A percentile compares a stretch with the other conserved stretches of the same genome.
Evolutionary conservation across 1,140 invertebrate genomes (phyloP).

Genomic region (Atopsyche davidsoni): DNA sequence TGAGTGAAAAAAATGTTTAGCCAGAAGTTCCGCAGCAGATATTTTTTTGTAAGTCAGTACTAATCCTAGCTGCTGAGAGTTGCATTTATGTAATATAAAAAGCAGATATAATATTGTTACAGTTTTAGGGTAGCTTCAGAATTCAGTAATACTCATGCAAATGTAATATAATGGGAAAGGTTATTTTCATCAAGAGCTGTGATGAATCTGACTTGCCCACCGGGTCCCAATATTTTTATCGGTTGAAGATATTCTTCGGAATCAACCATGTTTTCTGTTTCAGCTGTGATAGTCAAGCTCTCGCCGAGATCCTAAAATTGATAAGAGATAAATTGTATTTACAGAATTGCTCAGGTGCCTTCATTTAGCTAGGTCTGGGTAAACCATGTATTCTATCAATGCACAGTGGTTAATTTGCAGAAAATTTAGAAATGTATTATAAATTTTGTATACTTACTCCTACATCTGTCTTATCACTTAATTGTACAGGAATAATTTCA

Average conservation of each 20-base stretch:
- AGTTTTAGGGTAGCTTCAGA: no score
- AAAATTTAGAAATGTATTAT: no score
- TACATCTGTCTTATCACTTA: slow-evolving; percentile 39
- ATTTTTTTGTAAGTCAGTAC: no score
- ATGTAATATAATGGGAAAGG: slow-evolving; percentile 45
- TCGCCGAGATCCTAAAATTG: slow-evolving; percentile 37
- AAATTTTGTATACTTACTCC: slow-evolving; percentile 35
- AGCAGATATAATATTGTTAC: no score
- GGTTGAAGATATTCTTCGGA: slow-evolving; percentile 37
- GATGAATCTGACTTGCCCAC: slow-evolving; percentile 46
- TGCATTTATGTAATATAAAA: no score
- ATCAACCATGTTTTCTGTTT: slow-evolving; percentile 30
- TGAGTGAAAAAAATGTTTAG: no score
- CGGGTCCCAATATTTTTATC: slow-evolving; percentile 45
- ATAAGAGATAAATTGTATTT: no score
- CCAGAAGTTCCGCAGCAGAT: no score
- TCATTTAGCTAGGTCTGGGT: slow-evolving; percentile 33
- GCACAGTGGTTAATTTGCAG: no score
- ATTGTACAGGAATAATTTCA: slow-evolving; percentile 47
- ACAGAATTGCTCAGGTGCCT: slow-evolving; percentile 34
- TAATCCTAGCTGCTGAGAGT: no score
- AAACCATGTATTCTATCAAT: no score
- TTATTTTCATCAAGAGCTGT: slow-evolving; percentile 44
- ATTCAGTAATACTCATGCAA: slow-evolving; percentile 33
- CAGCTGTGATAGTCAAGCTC: slow-evolving; percentile 19